Evolutionary conservation across 2,888 invertebrate genomes (phyloP), one percentile per base, ranked within the genome.

Genomic region (Drosophila acutilabella): DNA sequence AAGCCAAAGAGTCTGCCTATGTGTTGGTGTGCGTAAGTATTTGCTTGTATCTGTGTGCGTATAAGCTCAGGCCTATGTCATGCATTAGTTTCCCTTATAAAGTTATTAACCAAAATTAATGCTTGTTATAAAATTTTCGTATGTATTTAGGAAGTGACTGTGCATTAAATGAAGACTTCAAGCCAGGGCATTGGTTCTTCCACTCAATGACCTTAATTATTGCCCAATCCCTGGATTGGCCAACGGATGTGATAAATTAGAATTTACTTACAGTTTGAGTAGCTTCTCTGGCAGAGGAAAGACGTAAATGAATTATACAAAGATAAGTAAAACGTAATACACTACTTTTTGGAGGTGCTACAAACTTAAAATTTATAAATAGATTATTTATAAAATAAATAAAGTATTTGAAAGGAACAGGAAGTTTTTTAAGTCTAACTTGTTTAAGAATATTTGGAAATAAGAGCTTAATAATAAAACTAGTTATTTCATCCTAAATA

Each of bases 91-190:
- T 36, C 61, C 69, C 52, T 71, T 81, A 79, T 80, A 88, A 88
- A 85, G 85, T 85, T 85, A 89, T 89, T 89, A 85, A 85, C 88
- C 80, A 71, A 85, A 85, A 88, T 89, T 79, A 87, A 89, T 85
- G 88, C 70, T 69, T 73, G 88, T 79, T 89, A 87, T 74, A 83
- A 80, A 83, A 88, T 86, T 26, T 74, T 78, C 64, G 54, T 80
- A 71, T 88, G 84, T 76, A 78, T 87, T 88, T 84, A 79, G 89
- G 88, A 82, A 78, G 66, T 84, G 84, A 71, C 71, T 71, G 61
- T 51, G 72, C 84, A 80, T 86, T 67, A 86, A 67, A 64, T 81
- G 65, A 68, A 71, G 75, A 64, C 33, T 57, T 62, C 47, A 16
- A 60, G 54, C 50, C 69, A 40, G 44, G 54, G 48, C 16, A 38